Evolutionary conservation across 1,140 invertebrate genomes (phyloP), one percentile per base, ranked within the genome.

Genomic region (Tribolium castaneum): DNA sequence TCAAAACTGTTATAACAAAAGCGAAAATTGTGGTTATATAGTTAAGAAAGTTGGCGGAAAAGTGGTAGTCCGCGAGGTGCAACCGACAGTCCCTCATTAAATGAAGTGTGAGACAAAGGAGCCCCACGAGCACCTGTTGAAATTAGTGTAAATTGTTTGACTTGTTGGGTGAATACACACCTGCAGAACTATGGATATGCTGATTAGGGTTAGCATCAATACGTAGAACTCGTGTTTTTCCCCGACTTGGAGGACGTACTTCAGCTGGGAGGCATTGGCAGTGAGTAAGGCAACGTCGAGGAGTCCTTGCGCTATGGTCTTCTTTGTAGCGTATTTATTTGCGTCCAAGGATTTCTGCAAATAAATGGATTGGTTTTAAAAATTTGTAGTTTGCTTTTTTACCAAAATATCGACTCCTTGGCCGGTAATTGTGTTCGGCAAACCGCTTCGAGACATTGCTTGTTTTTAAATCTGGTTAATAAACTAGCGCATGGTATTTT

Each of bases 251-350:
- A 97, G 89, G 10, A 97, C 92, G 82, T 96, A 96, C 86, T 96
- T 96, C 6, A 97, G 87, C 83, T 97, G 95, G 0, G 94, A 95
- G n/a, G 95, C 95, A 85, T 97, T 95, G 1, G 93, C 93, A 0
- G 94, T 94, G 30, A 95, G 87, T 50, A 95, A 86, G 0, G 94
- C 94, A 74, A 96, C 94, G 83, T 94, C 93, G 79, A 94, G 87
- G 90, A 94, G 92, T 9, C 94, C 93, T 86, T 96, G 95, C 0
- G 94, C 94, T 49, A 96, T 94, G 0, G 95, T 96, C 87, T 96
- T 96, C 86, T 95, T 96, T 1, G 94, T 96, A 0, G 95, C 94
- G 90, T 96, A 96, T 77, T 92, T 89, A 86, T 95, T 96, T 0
- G 93, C 91, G 80, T 96, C 94, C 82, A 96, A 87, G 1, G 90